Evolutionary conservation across 2,113 vertebrate genomes (phyloP), one percentile per base, ranked within the genome.

Genomic region (Saccopteryx leptura): DNA sequence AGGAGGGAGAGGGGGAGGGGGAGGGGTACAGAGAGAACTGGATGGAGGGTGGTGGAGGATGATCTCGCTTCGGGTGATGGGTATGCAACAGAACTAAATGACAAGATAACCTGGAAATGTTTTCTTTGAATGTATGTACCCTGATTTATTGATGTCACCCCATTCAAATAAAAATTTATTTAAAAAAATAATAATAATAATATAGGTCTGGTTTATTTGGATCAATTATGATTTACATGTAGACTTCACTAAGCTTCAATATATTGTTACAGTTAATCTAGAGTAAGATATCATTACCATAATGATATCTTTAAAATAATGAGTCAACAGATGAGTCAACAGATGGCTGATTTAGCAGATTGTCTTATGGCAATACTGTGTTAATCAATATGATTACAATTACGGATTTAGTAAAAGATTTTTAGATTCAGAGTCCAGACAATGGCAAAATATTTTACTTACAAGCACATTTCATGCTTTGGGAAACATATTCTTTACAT

Each of bases 351-450:
- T 26, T 87, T 79, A 95, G 80, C 71, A 85, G 52, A 80, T 54
- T 63, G 88, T 92, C 89, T 84, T 95, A 81, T 90, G 76, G 56
- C 71, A 90, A 91, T 66, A 61, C 10, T 65, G 15, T 81, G 21
- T 68, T 94, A 93, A 96, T 96, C 91, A 94, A 83, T 95, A 68
- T 50, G n/a, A 93, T 95, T 92, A 72, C 54, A 31, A 39, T 17
- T 63, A 79, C 63, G 15, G 21, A 89, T 82, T 96, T 90, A 39
- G 39, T 66, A 88, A 60, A 76, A 76, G 23, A 60, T 9, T 76
- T 83, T 94, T 69, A 52, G 69, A 94, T 78, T 92, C 48, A 80
- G 28, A 88, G 56, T 90, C 92, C 15, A 69, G 23, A 60, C 7
- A 93, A 56, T 68, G 71, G 24, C 48, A 89, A 61, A 69, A 48